Conservation (phyloP, 2,888 invertebrate species). For the Lepidochitona cinerea region DNA sequence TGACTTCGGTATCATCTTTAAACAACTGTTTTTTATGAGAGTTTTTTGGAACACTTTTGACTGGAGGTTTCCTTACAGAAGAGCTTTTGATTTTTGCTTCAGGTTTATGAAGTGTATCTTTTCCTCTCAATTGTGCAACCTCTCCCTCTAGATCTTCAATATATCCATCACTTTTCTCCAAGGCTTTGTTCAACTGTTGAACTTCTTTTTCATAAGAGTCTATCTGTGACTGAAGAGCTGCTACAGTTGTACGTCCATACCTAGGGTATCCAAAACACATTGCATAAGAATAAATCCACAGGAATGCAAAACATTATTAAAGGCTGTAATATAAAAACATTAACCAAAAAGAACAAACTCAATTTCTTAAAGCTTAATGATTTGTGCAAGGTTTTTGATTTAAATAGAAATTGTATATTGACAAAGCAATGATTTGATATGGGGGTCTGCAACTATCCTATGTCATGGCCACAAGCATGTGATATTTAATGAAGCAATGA, state of each 20-base stretch:
- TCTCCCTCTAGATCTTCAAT: constrained; percentile 62
- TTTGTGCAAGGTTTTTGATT: no score
- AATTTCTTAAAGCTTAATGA: no score
- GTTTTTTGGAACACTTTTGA: background rate
- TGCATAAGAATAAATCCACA: no score
- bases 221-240: constrained; percentile 62
- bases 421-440: no score
- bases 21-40: background rate
- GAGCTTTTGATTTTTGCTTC: background rate
- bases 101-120: background rate
- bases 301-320: no score
- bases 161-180: constrained; percentile 64
- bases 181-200: constrained; percentile 58
- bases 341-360: no score
- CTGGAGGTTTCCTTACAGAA: no score
- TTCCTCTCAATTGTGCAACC: constrained; percentile 22
- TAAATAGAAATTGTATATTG: no score
- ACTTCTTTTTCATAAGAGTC: constrained; percentile 62
- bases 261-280: constrained; percentile 39
- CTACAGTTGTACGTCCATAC: constrained; percentile 64
- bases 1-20: background rate
- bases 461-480: no score
- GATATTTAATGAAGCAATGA: no score
- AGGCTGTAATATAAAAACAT: no score
- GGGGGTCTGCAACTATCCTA: no score